A percentile compares a stretch with the other conserved stretches of the same genome.
Conservation (phyloP, 2,888 invertebrate genomes). For the Protonemura montana region DNA sequence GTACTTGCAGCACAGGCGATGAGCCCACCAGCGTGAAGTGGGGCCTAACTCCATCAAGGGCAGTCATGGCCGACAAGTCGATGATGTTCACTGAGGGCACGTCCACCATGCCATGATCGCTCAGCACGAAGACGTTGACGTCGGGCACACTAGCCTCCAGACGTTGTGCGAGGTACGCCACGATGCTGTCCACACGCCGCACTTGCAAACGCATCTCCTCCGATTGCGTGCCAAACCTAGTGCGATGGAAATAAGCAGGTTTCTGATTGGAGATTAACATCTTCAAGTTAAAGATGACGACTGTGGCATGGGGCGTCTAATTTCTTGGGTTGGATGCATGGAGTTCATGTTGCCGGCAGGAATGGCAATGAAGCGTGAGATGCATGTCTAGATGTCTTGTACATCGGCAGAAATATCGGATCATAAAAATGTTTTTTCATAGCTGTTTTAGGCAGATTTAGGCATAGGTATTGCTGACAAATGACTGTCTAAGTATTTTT, state of each 20-base stretch:
- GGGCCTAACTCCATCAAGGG: not conserved
- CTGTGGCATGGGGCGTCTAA: too few species aligned
- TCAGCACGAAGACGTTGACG: constrained; percentile 38
- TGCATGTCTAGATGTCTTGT: too few species aligned
- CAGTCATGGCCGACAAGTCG: not conserved
- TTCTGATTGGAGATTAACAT: too few species aligned
- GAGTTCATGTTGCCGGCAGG: too few species aligned
- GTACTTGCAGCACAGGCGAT: not conserved
- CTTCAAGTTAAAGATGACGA: too few species aligned
- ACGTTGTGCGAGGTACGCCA: not conserved
- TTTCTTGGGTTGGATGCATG: too few species aligned
- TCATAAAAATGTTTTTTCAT: too few species aligned
- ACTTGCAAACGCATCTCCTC: constrained; percentile 14
- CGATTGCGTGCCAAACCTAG: constrained; percentile 16
- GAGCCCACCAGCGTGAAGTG: not conserved
- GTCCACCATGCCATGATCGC: constrained; percentile 42
- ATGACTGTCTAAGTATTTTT: too few species aligned
- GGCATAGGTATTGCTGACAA: too few species aligned
- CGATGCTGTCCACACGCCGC: constrained; percentile 13
- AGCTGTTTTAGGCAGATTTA: too few species aligned
- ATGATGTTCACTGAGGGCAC: constrained; percentile 35
- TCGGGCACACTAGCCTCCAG: not conserved
- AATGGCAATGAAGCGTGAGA: too few species aligned
- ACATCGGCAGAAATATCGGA: too few species aligned
- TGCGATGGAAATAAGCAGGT: not conserved